Conservation (phyloP, 2,888 invertebrate species). For the Ditylenchus weischeri region DNA sequence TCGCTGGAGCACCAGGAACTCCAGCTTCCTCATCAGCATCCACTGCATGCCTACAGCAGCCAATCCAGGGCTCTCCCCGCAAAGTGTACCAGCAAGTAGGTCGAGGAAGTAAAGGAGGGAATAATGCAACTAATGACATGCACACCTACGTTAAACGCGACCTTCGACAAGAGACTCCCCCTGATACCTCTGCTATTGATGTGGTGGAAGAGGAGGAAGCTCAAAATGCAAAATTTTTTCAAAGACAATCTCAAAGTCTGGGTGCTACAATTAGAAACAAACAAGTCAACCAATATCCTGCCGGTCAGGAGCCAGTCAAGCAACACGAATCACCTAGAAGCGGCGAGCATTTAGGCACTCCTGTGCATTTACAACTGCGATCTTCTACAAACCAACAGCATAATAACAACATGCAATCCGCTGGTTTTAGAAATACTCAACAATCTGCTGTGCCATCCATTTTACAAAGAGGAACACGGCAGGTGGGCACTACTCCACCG, state of each 20-base stretch:
- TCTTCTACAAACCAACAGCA: constrained; percentile 1
- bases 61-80: constrained; percentile 5
- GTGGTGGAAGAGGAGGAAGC: constrained; percentile 22
- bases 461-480: constrained; percentile 3
- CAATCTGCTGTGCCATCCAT: constrained; percentile 4
- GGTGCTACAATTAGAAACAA: constrained; percentile 1
- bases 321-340: too few species aligned
- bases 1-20: not conserved
- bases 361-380: not conserved
- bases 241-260: constrained; percentile 2
- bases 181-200: constrained; percentile 12
- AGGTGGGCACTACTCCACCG: not conserved
- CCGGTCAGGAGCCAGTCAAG: not conserved
- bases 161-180: not conserved
- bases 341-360: constrained; percentile 1
- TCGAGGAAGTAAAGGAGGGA: not conserved
- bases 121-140: constrained; percentile 8
- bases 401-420: not conserved
- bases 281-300: not conserved
- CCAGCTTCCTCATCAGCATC: not conserved
- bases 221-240: constrained; percentile 23
- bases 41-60: not conserved
- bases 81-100: not conserved
- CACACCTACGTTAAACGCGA: constrained; percentile 7
- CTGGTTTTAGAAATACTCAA: not conserved